Evolutionary conservation across 2,888 invertebrate genomes (phyloP), one percentile per base, ranked within the genome.

Genomic region (Chaetogeoica ovagalla): DNA sequence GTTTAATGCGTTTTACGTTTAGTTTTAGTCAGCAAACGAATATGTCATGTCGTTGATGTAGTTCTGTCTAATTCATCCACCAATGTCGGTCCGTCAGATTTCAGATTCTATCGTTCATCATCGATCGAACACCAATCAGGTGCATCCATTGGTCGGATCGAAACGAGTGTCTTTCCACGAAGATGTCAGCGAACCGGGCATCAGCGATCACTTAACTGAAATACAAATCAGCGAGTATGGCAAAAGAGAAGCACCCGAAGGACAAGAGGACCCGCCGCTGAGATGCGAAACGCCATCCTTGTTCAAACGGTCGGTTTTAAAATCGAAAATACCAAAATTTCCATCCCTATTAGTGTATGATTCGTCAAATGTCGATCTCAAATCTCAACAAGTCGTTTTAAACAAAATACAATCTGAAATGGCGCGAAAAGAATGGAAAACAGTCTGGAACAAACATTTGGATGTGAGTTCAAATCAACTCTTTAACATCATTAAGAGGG

Each of bases 131-230:
- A 77, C 60, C 21, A 77, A 37, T 39, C 70, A 62, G 17, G 52
- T 77, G 19, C 62, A 69, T 43, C 60, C 77, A 5, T 62, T 70
- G 21, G 70, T 77, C 7, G 57, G 39, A 13, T 6, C 23, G 2
- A 70, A 77, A 70, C 70, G 77, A 52, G 70, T 70, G 19, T 70
- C 77, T 3, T 77, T 77, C 17, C 60, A 77, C 6, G 77, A 77
- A 77, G 70, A 77, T 13, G 77, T 70, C n/a, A 19, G 37, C 23
- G 69, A 77, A 55, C 70, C 52, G 3, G 37, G 48, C 7, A 60
- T 37, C 62, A 55, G 60, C 7, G 43, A 60, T 62, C 43, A 43
- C 9, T 55, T 77, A 8, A 62, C 70, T 52, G 70, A 70, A 60
- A 70, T 62, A 60, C 66, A 68, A 37, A 70, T 77, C 11, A 62